Base-by-base conservation (phyloP, 2,888 invertebrate genomes). In the Drosophila algonquin region DNA sequence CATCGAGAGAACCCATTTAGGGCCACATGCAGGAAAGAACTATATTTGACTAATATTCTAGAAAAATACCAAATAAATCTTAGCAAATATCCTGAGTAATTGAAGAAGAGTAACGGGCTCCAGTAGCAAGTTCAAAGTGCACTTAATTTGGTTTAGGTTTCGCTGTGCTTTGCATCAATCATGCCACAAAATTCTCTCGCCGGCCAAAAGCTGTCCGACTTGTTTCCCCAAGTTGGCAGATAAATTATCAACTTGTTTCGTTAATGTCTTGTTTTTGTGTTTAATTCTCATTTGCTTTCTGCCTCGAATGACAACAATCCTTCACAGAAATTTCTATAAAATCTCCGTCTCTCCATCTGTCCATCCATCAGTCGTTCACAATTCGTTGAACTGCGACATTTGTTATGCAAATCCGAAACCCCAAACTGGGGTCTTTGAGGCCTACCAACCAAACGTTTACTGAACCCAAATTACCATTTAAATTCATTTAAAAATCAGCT, bases 181-280 rank as follows among this genome's bases (percentile, higher is more conserved):
- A 58, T 54, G 60, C 56, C 35, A 58, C 44, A 58, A 72, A 71
- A 71, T 57, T 73, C 73, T 58, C 64, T 58, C 21, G 21, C 21
- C 21, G 47, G 32, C 71, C 54, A 75, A 86, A 79, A 60, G 80
- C 69, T 62, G 88, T 73, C 70, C 60, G 71, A 82, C 82, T 75
- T 55, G 82, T 83, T 83, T 69, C 46, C 59, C 59, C 75, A 52
- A 59, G 12, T 53, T 27, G 52, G 12, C 63, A 60, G 64, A 64
- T 81, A 72, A 78, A 87, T 85, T 72, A 85, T 67, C 72, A 79
- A 79, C 74, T 77, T 77, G 73, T 79, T 71, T 74, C 60, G 74
- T 68, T 60, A 58, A 46, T 44, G 53, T 63, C n/a, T 21, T 55
- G 24, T 54, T n/a, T 46, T 46, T 44, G 52, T 27, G 6, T 10